These are phyloP conservation scores for Pseudochaenichthys georgianus DNA, from an alignment of 2,797 vertebrate species.

Conservation along the genomic window DNA sequence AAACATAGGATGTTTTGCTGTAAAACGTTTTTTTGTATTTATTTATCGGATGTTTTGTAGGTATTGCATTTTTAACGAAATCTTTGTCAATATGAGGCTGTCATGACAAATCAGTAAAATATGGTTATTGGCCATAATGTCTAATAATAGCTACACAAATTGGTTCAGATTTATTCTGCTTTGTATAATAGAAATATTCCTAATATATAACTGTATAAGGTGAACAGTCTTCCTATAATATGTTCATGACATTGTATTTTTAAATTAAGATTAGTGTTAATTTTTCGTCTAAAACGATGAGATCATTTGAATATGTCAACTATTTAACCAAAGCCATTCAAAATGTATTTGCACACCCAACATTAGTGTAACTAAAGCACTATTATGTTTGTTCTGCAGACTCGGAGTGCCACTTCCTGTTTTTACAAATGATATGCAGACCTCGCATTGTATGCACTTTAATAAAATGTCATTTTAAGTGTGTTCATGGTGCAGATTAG, in stretches of 20 bases:
- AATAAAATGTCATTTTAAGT: constrained; percentile 11
- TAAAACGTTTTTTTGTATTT: constrained; percentile 42
- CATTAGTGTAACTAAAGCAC: neutral
- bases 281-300: neutral
- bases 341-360: constrained; percentile 46
- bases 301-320: neutral
- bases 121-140: neutral
- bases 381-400: neutral
- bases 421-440: constrained; percentile 13
- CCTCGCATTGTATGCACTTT: constrained; percentile 39
- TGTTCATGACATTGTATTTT: neutral
- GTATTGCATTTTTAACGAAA: constrained; percentile 35
- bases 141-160: neutral
- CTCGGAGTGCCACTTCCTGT: neutral
- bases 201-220: too few species aligned
- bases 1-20: neutral
- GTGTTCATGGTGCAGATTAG: neutral
- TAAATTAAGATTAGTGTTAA: neutral
- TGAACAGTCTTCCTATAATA: constrained; percentile 12
- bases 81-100: neutral
- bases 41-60: neutral
- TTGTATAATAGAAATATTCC: neutral
- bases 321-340: constrained; percentile 30
- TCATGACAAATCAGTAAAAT: neutral
- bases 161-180: neutral